A percentile compares a stretch with the other conserved stretches of the same genome.
phyloP scores from a whole-genome alignment of 2,113 vertebrate genomes.

The Apteryx mantelli region DNA sequence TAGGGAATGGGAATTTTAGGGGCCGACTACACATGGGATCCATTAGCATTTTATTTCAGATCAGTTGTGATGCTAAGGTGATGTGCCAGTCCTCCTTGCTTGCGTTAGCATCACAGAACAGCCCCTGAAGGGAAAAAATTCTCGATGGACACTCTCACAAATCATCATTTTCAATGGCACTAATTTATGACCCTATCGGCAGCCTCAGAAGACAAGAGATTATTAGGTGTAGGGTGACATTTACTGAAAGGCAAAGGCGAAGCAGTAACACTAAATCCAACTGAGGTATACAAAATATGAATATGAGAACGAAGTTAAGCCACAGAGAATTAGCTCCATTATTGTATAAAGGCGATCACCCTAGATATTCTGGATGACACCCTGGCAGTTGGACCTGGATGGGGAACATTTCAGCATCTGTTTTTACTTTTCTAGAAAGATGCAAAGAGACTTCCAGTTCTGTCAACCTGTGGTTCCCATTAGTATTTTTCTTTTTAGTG shows the following conservation, averaged over 20 bases:
- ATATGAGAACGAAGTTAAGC: not conserved
- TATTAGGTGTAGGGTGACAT: accelerated
- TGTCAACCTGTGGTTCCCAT: not conserved
- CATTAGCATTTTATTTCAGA: not conserved
- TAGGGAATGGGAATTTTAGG: not conserved
- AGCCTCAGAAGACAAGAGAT: not conserved
- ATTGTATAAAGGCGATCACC: not conserved
- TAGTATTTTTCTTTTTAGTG: not conserved
- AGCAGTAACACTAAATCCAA: not conserved
- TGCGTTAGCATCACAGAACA: not conserved
- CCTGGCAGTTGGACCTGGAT: not conserved
- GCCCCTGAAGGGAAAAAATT: not conserved
- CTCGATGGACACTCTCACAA: not conserved
- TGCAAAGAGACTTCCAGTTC: not conserved
- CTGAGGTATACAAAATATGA: not conserved
- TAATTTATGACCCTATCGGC: not conserved
- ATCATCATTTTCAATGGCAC: not conserved
- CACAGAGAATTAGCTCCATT: not conserved
- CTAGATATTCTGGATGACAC: not conserved
- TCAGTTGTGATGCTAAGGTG: not conserved
- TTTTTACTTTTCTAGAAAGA: not conserved
- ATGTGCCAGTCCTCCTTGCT: not conserved
- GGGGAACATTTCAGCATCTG: not conserved
- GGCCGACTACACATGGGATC: not conserved
- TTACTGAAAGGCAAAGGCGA: not conserved